Base-by-base conservation (phyloP, 2,888 invertebrate genomes). In the Nomada ferruginata region DNA sequence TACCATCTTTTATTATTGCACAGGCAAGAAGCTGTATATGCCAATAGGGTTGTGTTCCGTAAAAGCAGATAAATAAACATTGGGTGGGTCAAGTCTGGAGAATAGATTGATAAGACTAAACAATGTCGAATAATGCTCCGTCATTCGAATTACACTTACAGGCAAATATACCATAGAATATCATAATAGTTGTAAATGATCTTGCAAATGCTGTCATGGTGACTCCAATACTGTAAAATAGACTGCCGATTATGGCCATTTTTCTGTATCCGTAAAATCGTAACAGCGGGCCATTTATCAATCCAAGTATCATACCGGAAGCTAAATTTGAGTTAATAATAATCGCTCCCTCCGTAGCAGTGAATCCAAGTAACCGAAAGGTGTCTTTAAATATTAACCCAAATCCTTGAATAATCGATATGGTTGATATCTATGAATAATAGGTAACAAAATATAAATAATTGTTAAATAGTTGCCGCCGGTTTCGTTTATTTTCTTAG, bases 241-340 rank as follows among this genome's bases (percentile, higher is more conserved):
- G 64, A 1, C 95, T 95, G 13, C 96, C 96, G 23, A 93, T 81
- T 0, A 95, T 91, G 2, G 96, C 96, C 11, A 96, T 94, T 93
- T 96, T 96, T 85, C 96, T 94, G 91, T 95, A 96, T 18, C 96
- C 96, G 86, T 94, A 96, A 36, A 93, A 94, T 77, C 95, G 94
- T 10, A 96, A 91, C 11, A 96, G 91, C 0, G 96, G 96, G 0
- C 96, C 96, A 83, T 96, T 96, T 77, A 96, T 94, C 76, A 96
- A 94, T 0, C 96, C 96, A 44, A 96, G 91, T 20, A 95, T 92
- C 96, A 96, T 96, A 11, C 96, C 96, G 87, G 96, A 95, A 26
- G 96, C 96, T 86, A 96, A 95, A 91, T 96, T 96, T 20, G 96
- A 93, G 86, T 95, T 96, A 71, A 96, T 95, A 61, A 97, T 95